Conservation (phyloP, 2,797 vertebrate species). For the Hybognathus amarus region DNA sequence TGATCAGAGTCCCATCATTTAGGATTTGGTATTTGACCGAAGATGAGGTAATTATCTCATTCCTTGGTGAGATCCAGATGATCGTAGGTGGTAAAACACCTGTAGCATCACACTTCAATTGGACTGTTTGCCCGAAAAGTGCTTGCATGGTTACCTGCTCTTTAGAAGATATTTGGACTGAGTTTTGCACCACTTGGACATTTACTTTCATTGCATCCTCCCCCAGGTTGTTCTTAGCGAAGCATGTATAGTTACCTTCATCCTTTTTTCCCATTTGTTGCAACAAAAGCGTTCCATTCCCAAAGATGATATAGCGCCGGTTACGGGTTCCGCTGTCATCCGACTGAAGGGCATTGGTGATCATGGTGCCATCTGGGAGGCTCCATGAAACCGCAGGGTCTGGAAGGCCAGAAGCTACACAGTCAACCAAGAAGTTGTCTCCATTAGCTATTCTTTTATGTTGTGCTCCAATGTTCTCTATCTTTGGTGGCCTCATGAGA, state of each 20-base stretch:
- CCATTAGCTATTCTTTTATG: conserved; percentile 76
- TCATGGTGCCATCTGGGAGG: conserved; percentile 82
- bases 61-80: conserved; percentile 79
- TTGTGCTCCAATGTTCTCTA: conserved; percentile 73
- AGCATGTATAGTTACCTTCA: conserved; percentile 83
- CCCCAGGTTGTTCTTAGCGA: conserved; percentile 80
- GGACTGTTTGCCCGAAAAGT: conserved; percentile 70
- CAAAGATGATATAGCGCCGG: conserved; percentile 79
- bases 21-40: conserved; percentile 72
- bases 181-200: conserved; percentile 73
- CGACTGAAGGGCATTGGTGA: conserved; percentile 81
- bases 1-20: conserved; percentile 71
- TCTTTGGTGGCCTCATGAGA: conserved; percentile 81
- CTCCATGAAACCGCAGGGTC: conserved; percentile 82
- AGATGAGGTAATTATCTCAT: conserved; percentile 69
- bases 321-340: conserved; percentile 76
- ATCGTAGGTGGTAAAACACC: conserved; percentile 75
- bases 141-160: conserved; percentile 65
- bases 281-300: conserved; percentile 81
- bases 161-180: conserved; percentile 70
- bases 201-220: conserved; percentile 80
- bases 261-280: conserved; percentile 80
- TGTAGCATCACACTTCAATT: conserved; percentile 74
- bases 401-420: conserved; percentile 82
- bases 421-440: conserved; percentile 82